phyloP scores from a whole-genome alignment of 1,140 invertebrate species.

The Mercenaria mercenaria region DNA sequence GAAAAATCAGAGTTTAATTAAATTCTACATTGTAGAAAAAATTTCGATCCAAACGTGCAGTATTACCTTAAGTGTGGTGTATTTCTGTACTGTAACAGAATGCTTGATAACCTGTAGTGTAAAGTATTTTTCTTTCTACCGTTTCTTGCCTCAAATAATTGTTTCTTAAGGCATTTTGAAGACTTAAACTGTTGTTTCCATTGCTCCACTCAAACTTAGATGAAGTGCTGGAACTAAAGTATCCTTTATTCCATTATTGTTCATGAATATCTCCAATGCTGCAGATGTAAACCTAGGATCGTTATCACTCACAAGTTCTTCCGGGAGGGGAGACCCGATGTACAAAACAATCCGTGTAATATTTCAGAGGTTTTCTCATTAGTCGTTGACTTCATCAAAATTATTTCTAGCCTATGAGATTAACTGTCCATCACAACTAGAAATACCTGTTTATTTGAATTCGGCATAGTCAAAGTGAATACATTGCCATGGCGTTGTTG shows the following conservation, averaged over 20 bases:
- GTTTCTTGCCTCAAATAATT: slow-evolving; percentile 60
- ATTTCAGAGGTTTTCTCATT: slow-evolving; percentile 51
- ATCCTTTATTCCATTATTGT: slow-evolving; percentile 77
- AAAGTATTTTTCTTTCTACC: neutral
- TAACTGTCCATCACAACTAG: slow-evolving; percentile 86
- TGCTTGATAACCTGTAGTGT: neutral
- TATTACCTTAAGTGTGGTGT: slow-evolving; percentile 61
- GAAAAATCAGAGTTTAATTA: too few relatives aligned
- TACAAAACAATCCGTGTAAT: slow-evolving; percentile 8
- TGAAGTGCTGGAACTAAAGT: slow-evolving; percentile 44
- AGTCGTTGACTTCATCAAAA: slow-evolving; percentile 61
- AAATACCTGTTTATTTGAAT: slow-evolving; percentile 67
- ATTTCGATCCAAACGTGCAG: too few relatives aligned
- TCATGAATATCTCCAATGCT: slow-evolving; percentile 79
- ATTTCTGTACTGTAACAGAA: slow-evolving; percentile 59
- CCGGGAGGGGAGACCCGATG: slow-evolving; percentile 73
- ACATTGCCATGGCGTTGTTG: slow-evolving; percentile 54
- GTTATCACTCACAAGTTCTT: slow-evolving; percentile 78
- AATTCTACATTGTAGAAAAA: too few relatives aligned
- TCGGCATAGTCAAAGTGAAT: slow-evolving; percentile 76
- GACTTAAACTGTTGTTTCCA: slow-evolving; percentile 64
- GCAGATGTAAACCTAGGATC: slow-evolving; percentile 80
- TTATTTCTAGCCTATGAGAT: slow-evolving; percentile 87
- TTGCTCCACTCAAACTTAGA: slow-evolving; percentile 63
- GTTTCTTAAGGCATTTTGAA: neutral